These are phyloP conservation scores for Drosophila yakuba DNA, from an alignment of 1,140 invertebrate genomes.

Conservation along the genomic window DNA sequence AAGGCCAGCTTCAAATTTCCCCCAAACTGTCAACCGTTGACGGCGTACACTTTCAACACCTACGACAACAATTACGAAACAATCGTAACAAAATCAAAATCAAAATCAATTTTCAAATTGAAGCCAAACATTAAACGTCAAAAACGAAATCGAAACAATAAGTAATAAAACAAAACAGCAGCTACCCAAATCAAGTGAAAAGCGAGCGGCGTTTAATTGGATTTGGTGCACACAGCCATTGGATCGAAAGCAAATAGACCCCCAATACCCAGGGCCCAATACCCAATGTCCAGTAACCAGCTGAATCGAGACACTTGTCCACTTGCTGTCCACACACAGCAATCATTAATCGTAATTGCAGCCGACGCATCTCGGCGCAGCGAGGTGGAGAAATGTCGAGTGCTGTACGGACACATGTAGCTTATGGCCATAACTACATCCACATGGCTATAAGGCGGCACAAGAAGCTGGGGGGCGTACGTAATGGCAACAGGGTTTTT, in stretches of 20 bases:
- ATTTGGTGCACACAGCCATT: constrained; percentile 33
- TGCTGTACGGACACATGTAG: constrained; percentile 20
- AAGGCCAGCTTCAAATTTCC: constrained; percentile 50
- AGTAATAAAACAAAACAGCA: constrained; percentile 51
- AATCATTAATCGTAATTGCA: constrained; percentile 75
- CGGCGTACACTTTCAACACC: constrained; percentile 64
- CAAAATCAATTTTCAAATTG: constrained; percentile 69
- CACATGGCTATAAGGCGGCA: not conserved
- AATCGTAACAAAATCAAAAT: constrained; percentile 59
- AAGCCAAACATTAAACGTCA: constrained; percentile 43
- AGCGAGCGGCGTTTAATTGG: constrained; percentile 50
- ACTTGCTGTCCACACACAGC: constrained; percentile 65
- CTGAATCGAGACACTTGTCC: constrained; percentile 61
- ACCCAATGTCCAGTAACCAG: not conserved
- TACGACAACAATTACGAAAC: constrained; percentile 72
- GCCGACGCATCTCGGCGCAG: constrained; percentile 40
- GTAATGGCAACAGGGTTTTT: constrained; percentile 54
- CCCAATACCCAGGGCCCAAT: not conserved
- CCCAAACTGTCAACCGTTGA: constrained; percentile 56
- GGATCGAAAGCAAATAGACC: constrained; percentile 50
- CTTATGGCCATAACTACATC: not conserved
- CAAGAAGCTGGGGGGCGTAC: constrained; percentile 36
- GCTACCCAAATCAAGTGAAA: constrained; percentile 65
- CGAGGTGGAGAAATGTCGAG: constrained; percentile 57
- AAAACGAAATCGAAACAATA: constrained; percentile 34